Evolutionary conservation across 2,797 vertebrate species (phyloP), one percentile per base, ranked within the genome.

Genomic region (Squalus acanthias): DNA sequence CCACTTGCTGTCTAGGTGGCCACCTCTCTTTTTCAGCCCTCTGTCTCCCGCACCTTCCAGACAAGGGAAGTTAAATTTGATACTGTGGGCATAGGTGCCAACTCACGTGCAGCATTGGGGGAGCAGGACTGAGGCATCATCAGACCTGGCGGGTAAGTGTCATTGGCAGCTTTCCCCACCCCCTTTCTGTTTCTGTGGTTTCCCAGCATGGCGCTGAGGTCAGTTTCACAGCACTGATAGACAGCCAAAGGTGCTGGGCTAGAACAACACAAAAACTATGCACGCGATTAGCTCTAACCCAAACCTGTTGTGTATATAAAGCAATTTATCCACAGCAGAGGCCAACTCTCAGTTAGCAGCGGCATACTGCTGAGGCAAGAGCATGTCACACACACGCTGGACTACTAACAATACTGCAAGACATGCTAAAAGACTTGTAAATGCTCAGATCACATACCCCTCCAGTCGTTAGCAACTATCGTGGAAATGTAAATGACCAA

Each of bases 21-120:
- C 91, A 69, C 65, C 91, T 93, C 57, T 88, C 89, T 92, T 93
- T 93, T 93, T 93, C 91, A 93, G 63, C n/a, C 63, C 39, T 91
- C 60, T 93, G 63, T 93, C 91, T 69, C 91, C 91, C 26, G 91
- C 65, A 93, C 91, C 91, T 93, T 93, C 63, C 91, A 93, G 91
- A 93, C 91, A 93, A 93, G n/a, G 91, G 91, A 93, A 93, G 91
- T 93, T 93, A 93, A 93, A 46, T 93, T 93, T 69, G 63, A 93
- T 93, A 69, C 91, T 93, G 63, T 93, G 91, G 63, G 91, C 91
- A 93, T 93, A 93, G n/a, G 65, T 93, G 91, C 91, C 91, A 93
- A 93, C 91, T 67, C 65, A 93, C n/a, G 65, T 93, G 63, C 91
- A 93, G 91, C 91, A 67, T 46, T 93, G 63, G 65, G 91, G 91